These are phyloP conservation scores for Enoplosus armatus DNA, from an alignment of 2,797 vertebrate species.

Conservation along the genomic window DNA sequence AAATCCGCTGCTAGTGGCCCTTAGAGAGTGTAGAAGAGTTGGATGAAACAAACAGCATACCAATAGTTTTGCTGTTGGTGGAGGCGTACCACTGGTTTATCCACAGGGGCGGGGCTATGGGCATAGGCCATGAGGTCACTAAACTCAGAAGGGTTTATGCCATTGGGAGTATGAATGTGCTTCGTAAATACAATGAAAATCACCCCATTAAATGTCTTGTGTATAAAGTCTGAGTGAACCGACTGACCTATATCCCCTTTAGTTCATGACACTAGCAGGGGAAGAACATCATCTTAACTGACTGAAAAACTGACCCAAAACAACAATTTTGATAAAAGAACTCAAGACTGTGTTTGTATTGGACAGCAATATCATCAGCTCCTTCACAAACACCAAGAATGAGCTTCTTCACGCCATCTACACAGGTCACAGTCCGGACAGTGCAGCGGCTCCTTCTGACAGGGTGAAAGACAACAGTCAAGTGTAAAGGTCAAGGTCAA, in stretches of 20 bases:
- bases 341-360: neutral
- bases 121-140: neutral
- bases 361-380: neutral
- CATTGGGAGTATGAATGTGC: neutral
- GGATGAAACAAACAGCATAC: conserved; percentile 1
- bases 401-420: neutral
- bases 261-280: neutral
- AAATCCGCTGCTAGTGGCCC: neutral
- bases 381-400: neutral
- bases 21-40: neutral
- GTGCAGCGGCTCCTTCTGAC: neutral
- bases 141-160: neutral
- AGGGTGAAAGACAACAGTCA: neutral
- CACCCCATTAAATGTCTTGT: neutral
- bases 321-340: neutral
- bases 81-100: neutral
- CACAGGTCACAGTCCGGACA: neutral
- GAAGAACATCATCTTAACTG: neutral
- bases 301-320: neutral
- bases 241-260: neutral
- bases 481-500: neutral
- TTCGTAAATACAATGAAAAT: neutral
- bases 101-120: neutral
- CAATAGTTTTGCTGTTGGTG: neutral
- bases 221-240: neutral